Percentiles rank a stretch among this genome's conserved stretches.
phyloP scores from a whole-genome alignment of 2,113 vertebrate species.

The Struthio camelus region DNA sequence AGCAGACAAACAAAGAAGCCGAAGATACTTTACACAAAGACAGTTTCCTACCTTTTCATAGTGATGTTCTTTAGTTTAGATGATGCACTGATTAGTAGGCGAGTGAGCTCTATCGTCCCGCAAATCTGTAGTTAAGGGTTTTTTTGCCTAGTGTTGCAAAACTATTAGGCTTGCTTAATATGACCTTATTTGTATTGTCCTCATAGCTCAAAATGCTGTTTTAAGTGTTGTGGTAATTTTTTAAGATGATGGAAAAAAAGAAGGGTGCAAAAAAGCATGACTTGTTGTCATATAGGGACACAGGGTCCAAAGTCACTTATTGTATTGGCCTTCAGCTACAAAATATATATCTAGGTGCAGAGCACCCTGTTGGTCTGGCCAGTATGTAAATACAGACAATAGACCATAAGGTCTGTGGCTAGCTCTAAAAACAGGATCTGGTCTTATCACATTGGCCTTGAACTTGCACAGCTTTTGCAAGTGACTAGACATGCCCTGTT shows the following conservation, averaged over 20 bases:
- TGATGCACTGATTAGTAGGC: neutral
- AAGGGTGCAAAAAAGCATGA: neutral
- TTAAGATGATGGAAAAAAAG: neutral
- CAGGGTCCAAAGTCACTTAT: accelerated
- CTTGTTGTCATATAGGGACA: neutral
- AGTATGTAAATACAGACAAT: neutral
- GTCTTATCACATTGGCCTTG: neutral
- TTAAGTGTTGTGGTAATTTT: neutral
- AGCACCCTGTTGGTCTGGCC: neutral
- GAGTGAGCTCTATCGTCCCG: neutral
- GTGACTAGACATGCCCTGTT: accelerated
- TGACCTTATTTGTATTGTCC: neutral
- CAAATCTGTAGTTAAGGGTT: neutral
- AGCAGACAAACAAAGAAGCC: constrained; percentile 5
- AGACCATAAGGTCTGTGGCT: neutral
- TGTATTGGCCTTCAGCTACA: neutral
- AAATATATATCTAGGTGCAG: neutral
- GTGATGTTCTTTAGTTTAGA: neutral
- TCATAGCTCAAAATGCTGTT: neutral
- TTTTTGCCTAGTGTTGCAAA: neutral
- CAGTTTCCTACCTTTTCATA: neutral
- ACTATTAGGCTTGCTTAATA: neutral
- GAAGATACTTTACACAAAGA: neutral
- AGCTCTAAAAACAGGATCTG: neutral
- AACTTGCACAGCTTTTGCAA: neutral